Evolutionary conservation across 2,797 vertebrate species (phyloP).

Genomic region (Hirundo rustica): DNA sequence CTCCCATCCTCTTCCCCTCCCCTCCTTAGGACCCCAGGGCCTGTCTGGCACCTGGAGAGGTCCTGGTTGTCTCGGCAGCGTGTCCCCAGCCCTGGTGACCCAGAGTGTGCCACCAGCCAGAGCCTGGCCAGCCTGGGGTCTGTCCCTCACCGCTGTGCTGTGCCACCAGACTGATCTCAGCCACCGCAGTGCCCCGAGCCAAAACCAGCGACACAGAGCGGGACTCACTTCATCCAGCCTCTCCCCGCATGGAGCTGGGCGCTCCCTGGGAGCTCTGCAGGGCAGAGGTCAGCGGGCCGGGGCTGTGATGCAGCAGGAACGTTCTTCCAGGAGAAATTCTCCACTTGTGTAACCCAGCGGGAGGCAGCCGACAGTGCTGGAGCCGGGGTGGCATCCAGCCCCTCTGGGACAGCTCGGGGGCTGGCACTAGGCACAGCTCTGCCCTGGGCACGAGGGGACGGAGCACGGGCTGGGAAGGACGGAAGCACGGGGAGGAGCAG

Average conservation of each 20-base stretch:
- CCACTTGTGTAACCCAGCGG: neutral
- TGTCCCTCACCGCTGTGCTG: neutral
- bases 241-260: neutral
- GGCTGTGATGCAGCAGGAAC: neutral
- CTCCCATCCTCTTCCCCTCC: neutral
- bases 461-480: neutral
- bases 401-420: neutral
- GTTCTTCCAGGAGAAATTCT: neutral
- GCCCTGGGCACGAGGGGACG: too few relatives aligned
- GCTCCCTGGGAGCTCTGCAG: neutral
- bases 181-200: neutral
- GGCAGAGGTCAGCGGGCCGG: neutral
- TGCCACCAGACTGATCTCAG: neutral
- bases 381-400: too few relatives aligned
- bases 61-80: too few relatives aligned
- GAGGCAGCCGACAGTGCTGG: neutral
- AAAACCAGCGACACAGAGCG: neutral
- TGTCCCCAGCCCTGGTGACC: neutral
- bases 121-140: neutral
- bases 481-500: neutral
- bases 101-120: neutral
- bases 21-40: accelerated
- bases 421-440: neutral
- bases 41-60: neutral
- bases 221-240: neutral